phyloP scores from a whole-genome alignment of 2,888 invertebrate genomes.

The Chrysolina oricalcia region DNA sequence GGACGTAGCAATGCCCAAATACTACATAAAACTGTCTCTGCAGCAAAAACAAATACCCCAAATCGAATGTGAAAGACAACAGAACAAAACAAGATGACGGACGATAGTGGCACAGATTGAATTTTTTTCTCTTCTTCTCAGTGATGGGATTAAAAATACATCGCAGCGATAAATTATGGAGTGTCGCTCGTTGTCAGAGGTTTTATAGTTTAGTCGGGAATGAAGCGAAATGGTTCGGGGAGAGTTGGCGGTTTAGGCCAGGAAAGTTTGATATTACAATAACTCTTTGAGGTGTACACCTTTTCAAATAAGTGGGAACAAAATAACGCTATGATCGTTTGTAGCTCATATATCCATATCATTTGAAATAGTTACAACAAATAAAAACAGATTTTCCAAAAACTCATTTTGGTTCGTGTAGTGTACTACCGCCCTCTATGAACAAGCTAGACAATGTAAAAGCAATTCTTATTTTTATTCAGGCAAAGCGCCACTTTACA shows the following conservation, averaged over 20 bases:
- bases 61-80: slow-evolving; percentile 8
- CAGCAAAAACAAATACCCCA: not conserved
- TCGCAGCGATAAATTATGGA: slow-evolving; percentile 6
- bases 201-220: slow-evolving; percentile 12
- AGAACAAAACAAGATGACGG: slow-evolving; percentile 13
- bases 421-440: no score
- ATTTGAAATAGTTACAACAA: no score
- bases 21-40: not conserved
- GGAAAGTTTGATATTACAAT: no score
- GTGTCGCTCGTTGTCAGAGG: not conserved
- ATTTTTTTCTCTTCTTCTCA: slow-evolving; percentile 1
- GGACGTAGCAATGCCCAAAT: not conserved
- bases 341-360: no score
- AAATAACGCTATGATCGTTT: no score
- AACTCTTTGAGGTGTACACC: no score
- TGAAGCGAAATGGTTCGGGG: not conserved
- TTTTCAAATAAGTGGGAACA: no score
- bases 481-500: no score
- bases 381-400: no score
- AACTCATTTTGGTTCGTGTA: no score
- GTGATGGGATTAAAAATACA: slow-evolving; percentile 6
- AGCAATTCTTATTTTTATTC: no score
- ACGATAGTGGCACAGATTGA: slow-evolving; percentile 17
- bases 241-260: not conserved
- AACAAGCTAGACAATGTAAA: no score